Percentiles rank a stretch among this genome's conserved stretches.
phyloP scores from a whole-genome alignment of 2,888 invertebrate species.

The Epinotia ramella region DNA sequence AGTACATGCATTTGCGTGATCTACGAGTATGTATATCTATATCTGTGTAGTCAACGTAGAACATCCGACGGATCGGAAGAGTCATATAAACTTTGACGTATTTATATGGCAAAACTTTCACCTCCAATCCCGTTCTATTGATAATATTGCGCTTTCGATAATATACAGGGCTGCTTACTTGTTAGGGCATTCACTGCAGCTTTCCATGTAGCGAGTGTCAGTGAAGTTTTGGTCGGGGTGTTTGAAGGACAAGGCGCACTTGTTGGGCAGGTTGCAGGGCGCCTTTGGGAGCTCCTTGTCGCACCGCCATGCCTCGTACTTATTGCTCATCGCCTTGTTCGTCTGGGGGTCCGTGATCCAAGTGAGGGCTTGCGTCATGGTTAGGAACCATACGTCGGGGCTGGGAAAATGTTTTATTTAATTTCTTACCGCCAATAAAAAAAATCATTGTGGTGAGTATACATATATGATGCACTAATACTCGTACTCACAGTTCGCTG shows the following conservation, averaged over 20 bases:
- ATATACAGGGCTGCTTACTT: conserved; percentile 72
- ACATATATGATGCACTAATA: conserved; percentile 42
- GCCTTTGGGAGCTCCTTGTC: conserved; percentile 89
- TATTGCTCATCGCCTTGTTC: conserved; percentile 86
- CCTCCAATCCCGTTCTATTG: too few relatives aligned
- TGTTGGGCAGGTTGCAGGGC: conserved; percentile 92
- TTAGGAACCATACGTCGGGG: conserved; percentile 94
- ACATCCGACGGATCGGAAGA: too few relatives aligned
- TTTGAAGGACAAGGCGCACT: conserved; percentile 93
- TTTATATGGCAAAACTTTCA: too few relatives aligned
- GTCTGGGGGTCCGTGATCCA: conserved; percentile 96
- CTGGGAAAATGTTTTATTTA: conserved; percentile 74
- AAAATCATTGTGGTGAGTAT: neutral
- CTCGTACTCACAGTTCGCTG: conserved; percentile 78
- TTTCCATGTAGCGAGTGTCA: conserved; percentile 94
- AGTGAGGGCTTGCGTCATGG: conserved; percentile 94
- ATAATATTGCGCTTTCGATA: too few relatives aligned
- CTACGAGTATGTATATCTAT: too few relatives aligned
- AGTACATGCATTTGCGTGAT: too few relatives aligned
- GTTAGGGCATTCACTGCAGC: conserved; percentile 94
- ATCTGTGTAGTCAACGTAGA: too few relatives aligned
- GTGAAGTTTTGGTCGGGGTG: conserved; percentile 91
- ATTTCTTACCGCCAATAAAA: neutral
- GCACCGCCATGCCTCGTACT: conserved; percentile 93
- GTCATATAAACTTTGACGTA: too few relatives aligned